Base-by-base conservation (phyloP, 2,113 vertebrate genomes). In the Nymphicus hollandicus region DNA sequence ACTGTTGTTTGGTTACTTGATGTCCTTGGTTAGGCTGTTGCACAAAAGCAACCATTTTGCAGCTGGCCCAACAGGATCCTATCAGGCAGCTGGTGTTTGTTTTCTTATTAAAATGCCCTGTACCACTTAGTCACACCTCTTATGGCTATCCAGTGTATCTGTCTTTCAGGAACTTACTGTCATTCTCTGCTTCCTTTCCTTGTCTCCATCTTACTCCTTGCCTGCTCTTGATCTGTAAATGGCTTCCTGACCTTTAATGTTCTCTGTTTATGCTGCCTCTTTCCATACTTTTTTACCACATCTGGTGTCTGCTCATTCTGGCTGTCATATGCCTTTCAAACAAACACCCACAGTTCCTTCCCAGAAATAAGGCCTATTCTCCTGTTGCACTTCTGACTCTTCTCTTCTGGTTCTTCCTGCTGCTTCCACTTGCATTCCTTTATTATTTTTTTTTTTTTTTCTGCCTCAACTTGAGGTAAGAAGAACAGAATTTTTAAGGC, bases 21-120 rank as follows among this genome's bases (percentile, higher is more conserved):
- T 64, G 17, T 33, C 27, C 25, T 63, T 81, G 14, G 20, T 78
- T 60, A 43, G 24, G 53, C 44, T 66, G 27, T 63, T 11, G 55
- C 35, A 47, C 27, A 74, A 72, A 77, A 82, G 17, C 22, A 71
- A 37, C 39, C 49, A 41, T 87, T 73, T 84, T 39, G 56, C 29
- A 64, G n/a, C 25, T 72, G 29, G 20, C 23, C 41, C 47, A 78
- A 61, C 37, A 53, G 0, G 0, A 39, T 35, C 10, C 22, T 28
- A 2, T 17, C 60, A 87, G 31, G 60, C 46, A 78, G 73, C 35
- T 31, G 17, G n/a, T 16, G 18, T 20, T 73, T 72, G 39, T 83
- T 91, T 29, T 63, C 22, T 16, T 17, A n/a, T 31, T 80, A 47
- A 68, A 5, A 50, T 1, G 2, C 6, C 27, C 15, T 44, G 2